phyloP scores from a whole-genome alignment of 2,113 vertebrate species.

The Brachypteracias leptosomus region DNA sequence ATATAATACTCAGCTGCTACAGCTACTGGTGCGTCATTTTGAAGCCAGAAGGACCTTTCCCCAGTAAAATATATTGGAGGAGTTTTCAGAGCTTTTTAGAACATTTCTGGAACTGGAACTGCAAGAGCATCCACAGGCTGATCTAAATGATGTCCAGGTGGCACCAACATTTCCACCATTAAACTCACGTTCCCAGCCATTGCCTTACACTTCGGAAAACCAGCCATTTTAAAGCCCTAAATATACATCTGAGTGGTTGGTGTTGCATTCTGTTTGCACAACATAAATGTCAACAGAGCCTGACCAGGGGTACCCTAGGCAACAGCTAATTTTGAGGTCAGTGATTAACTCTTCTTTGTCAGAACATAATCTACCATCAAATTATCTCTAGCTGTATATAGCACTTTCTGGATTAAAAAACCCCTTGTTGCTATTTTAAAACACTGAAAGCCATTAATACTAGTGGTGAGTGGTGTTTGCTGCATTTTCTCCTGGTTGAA shows the following conservation, averaged over 20 bases:
- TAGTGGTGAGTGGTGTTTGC: background rate
- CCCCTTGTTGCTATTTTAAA: constrained; percentile 6
- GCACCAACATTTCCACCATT: background rate
- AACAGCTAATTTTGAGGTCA: constrained; percentile 68
- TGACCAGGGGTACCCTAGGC: constrained; percentile 43
- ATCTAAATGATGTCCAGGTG: background rate
- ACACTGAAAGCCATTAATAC: background rate
- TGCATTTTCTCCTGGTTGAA: background rate
- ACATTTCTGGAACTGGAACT: rapidly evolving
- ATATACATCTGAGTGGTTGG: background rate
- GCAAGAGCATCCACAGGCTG: background rate
- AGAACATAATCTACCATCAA: constrained; percentile 10
- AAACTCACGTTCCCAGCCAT: background rate
- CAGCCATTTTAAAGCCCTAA: background rate
- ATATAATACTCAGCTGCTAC: background rate
- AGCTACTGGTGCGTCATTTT: background rate
- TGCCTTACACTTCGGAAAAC: background rate
- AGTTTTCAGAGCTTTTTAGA: background rate
- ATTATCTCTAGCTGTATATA: constrained; percentile 38
- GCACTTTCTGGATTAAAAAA: background rate
- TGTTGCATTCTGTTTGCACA: constrained; percentile 43
- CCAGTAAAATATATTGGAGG: background rate
- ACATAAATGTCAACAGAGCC: constrained; percentile 56
- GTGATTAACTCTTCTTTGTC: constrained; percentile 67
- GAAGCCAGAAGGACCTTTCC: background rate